Percentiles rank a stretch among this genome's conserved stretches.
Evolutionary conservation across 2,113 vertebrate genomes (phyloP).

Genomic region (Bagarius yarrelli): DNA sequence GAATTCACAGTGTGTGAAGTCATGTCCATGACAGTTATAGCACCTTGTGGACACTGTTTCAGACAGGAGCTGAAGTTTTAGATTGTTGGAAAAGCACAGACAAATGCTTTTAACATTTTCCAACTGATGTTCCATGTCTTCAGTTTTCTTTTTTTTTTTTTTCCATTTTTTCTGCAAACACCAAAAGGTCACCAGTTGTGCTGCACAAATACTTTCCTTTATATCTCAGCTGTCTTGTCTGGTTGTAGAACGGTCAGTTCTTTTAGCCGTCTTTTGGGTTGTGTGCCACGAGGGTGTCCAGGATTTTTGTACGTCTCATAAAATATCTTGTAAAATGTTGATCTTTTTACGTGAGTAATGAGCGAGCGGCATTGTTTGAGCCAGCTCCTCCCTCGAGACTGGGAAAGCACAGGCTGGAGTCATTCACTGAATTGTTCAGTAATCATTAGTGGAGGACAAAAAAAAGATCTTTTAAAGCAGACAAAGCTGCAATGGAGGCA

Average conservation of each 20-base stretch:
- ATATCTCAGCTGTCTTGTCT: slow-evolving; percentile 41
- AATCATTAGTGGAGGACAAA: neutral
- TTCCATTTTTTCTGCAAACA: slow-evolving; percentile 59
- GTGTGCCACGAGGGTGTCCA: neutral
- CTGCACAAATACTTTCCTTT: slow-evolving; percentile 46
- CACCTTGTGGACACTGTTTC: slow-evolving; percentile 59
- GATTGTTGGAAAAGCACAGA: slow-evolving; percentile 52
- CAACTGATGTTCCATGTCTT: slow-evolving; percentile 62
- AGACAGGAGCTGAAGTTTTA: slow-evolving; percentile 43
- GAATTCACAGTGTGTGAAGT: slow-evolving; percentile 78
- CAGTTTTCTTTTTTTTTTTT: slow-evolving; percentile 32
- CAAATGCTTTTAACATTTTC: slow-evolving; percentile 66
- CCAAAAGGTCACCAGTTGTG: slow-evolving; percentile 63
- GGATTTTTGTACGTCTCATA: slow-evolving; percentile 17
- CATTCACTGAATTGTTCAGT: slow-evolving; percentile 6
- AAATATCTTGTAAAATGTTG: slow-evolving; percentile 32
- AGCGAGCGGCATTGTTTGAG: slow-evolving; percentile 11
- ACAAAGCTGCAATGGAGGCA: slow-evolving; percentile 57
- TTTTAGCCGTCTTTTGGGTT: slow-evolving; percentile 17
- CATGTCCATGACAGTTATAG: slow-evolving; percentile 71
- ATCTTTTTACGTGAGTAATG: slow-evolving; percentile 12
- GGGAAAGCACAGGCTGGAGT: slow-evolving; percentile 17
- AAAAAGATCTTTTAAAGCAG: slow-evolving; percentile 10
- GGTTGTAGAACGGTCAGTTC: slow-evolving; percentile 27
- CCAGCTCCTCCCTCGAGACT: slow-evolving; percentile 29